Evolutionary conservation across 2,797 vertebrate species (phyloP).

Genomic region (Anas georgica): DNA sequence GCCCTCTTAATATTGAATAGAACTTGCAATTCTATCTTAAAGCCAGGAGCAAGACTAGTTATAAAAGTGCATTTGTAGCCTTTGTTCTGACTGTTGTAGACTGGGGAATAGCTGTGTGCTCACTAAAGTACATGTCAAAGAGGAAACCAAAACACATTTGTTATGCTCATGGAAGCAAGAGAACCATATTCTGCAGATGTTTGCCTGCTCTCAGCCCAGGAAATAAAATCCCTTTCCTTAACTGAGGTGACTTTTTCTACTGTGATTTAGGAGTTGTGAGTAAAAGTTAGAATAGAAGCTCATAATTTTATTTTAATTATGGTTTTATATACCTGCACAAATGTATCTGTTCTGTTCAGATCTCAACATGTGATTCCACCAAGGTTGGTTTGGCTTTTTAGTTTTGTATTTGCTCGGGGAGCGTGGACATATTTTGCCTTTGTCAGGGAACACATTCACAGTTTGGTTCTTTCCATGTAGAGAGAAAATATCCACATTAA

Average conservation of each 20-base stretch:
- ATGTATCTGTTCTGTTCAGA: neutral
- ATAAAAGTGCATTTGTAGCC: neutral
- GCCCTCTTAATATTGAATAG: neutral
- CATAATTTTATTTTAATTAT: neutral
- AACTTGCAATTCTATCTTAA: neutral
- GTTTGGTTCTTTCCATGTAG: neutral
- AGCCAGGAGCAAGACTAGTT: neutral
- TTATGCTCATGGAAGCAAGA: neutral
- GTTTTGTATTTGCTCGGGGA: neutral
- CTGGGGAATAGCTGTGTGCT: neutral
- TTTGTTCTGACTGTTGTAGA: neutral
- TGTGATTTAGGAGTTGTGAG: neutral
- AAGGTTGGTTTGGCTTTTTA: neutral
- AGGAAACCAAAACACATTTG: neutral
- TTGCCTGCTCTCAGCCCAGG: neutral
- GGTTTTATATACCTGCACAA: neutral
- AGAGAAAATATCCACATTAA: neutral
- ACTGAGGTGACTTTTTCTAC: neutral
- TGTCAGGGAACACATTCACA: neutral
- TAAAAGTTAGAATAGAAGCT: neutral
- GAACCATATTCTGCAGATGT: neutral
- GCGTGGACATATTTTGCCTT: neutral
- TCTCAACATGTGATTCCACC: neutral
- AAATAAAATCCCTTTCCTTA: neutral
- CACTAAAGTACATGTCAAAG: neutral